Base-by-base conservation (phyloP, 2,888 invertebrate genomes). In the Quadroppia sp. region DNA sequence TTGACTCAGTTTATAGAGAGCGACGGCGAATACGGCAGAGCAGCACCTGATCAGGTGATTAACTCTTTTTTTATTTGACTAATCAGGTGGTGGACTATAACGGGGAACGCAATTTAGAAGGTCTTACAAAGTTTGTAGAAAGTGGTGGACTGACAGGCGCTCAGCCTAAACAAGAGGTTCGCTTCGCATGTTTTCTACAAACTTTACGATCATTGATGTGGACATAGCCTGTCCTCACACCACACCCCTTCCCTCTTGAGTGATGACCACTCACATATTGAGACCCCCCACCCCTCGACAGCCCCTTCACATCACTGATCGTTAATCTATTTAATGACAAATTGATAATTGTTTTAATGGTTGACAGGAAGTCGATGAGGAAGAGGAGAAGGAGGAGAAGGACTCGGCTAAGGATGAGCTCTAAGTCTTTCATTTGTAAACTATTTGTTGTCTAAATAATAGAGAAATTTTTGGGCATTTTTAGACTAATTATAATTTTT, bases 91-190 rank as follows among this genome's bases (percentile, higher is more conserved):
- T 98, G 80, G 94, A 97, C 82, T 99, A 92, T 87, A 91, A 89
- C 81, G 94, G 97, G 77, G 96, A 96, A 82, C 88, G 98, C 82
- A 97, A 95, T 79, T 86, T 98, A 79, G 95, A 93, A 80, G 97
- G 88, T 75, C 87, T 99, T 81, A 87, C 89, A 77, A 93, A 95
- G 85, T 99, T 99, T 87, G 85, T 99, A 77, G 97, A 98, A 83
- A 88, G 88, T 77, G 91, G 90, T 80, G 98, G 97, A 77, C 88
- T 88, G 79, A 90, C 89, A 75, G 90, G 89, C 71, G 86, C 88
- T 80, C 86, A 87, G 40, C 85, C 86, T 71, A 88, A 89, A 71
- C 87, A 87, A 61, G 79, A 81, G 77, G 81, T 81, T 72, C 74
- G 77, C 15, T 64, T 64, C 36, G 61, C 32, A 36, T 64, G 61